Evolutionary conservation across 2,888 invertebrate genomes (phyloP).

Genomic region (Drosophila nr. fundita): DNA sequence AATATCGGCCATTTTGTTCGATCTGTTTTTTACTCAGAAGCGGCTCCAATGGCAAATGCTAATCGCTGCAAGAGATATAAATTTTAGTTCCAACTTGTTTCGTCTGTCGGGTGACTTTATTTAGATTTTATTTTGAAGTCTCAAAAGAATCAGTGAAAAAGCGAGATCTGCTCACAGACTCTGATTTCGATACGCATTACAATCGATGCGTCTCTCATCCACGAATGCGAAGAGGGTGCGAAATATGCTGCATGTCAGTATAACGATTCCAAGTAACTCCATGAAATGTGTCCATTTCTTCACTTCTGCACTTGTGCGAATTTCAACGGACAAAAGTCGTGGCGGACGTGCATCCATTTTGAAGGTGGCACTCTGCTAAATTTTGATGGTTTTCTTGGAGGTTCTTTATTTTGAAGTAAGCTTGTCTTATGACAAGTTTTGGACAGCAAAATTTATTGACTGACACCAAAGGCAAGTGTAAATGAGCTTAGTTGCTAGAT

Average conservation of each 20-base stretch:
- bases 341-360: background rate
- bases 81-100: slow-evolving; percentile 25
- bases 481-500: background rate
- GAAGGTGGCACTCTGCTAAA: background rate
- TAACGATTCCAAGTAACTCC: slow-evolving; percentile 19
- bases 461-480: slow-evolving; percentile 18
- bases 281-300: slow-evolving; percentile 41
- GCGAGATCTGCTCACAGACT: background rate
- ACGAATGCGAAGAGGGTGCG: background rate
- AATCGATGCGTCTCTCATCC: background rate
- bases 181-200: background rate
- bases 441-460: background rate
- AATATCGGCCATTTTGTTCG: background rate
- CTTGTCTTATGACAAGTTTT: background rate
- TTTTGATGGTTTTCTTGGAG: background rate
- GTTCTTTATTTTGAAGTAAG: background rate
- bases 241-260: slow-evolving; percentile 26
- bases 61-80: slow-evolving; percentile 19
- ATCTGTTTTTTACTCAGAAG: background rate
- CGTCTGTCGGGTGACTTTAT: background rate
- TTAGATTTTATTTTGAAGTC: background rate
- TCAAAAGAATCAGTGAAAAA: background rate
- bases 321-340: background rate
- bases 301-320: slow-evolving; percentile 8
- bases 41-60: slow-evolving; percentile 45